Percentiles rank a stretch among this genome's conserved stretches.
Evolutionary conservation across 2,888 invertebrate genomes (phyloP).

Genomic region (Chrysolina oricalcia): DNA sequence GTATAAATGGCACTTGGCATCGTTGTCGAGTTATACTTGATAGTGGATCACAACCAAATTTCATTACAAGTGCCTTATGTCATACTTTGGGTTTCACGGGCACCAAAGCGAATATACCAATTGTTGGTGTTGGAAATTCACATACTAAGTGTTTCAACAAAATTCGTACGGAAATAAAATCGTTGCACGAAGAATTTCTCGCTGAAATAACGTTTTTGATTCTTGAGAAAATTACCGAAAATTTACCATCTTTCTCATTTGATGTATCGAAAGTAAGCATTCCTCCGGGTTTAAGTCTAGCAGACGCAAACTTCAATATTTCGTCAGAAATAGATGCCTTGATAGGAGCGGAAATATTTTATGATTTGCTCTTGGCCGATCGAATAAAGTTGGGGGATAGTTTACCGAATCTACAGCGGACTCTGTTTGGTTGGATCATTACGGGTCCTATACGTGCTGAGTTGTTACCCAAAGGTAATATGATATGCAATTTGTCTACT

Average conservation of each 20-base stretch:
- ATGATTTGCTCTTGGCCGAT: constrained; percentile 13
- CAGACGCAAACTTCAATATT: constrained; percentile 22
- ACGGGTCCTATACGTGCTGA: background rate
- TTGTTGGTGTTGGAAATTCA: constrained; percentile 17
- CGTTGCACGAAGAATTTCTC: constrained; percentile 21
- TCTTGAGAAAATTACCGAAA: constrained; percentile 25
- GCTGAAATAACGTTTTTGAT: constrained; percentile 25
- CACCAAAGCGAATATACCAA: constrained; percentile 18
- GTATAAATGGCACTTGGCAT: background rate
- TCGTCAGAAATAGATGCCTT: constrained; percentile 18
- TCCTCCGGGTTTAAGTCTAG: constrained; percentile 8
- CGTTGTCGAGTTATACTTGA: constrained; percentile 27
- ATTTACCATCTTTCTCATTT: constrained; percentile 6
- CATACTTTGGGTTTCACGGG: background rate
- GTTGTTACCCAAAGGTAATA: background rate
- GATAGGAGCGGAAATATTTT: constrained; percentile 27
- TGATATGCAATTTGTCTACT: background rate
- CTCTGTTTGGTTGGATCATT: background rate
- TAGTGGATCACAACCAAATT: constrained; percentile 30
- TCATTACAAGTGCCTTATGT: constrained; percentile 18
- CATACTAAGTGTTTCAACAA: background rate
- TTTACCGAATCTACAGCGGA: constrained; percentile 9
- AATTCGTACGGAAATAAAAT: constrained; percentile 8
- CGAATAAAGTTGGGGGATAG: background rate
- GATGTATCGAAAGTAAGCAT: constrained; percentile 10